Conservation (phyloP, 2,113 vertebrate genomes). For the Spea multiplicata region DNA sequence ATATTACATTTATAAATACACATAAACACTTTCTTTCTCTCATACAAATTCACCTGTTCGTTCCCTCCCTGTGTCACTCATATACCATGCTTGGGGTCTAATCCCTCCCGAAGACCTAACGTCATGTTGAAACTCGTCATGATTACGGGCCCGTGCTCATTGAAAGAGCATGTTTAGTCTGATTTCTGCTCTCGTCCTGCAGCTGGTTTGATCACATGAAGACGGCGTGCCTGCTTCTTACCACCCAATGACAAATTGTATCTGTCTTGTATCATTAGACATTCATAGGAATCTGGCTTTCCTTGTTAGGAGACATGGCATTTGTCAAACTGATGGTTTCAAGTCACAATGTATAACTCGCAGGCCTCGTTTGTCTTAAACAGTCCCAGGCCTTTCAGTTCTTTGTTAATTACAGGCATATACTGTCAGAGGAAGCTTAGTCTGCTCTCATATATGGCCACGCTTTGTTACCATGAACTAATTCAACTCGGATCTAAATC, state of each 20-base stretch:
- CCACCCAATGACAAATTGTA: background rate
- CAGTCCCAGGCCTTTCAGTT: background rate
- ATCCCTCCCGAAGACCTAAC: background rate
- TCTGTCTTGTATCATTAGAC: background rate
- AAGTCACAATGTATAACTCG: conserved; percentile 5
- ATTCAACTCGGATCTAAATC: background rate
- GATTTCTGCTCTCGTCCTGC: background rate
- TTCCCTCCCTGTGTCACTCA: too few relatives aligned
- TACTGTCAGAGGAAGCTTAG: background rate
- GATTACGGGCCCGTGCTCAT: background rate
- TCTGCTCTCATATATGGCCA: background rate
- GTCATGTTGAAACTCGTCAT: background rate
- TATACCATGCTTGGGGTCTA: too few relatives aligned
- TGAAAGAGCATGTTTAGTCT: background rate
- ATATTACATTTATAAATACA: background rate
- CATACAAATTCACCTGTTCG: too few relatives aligned
- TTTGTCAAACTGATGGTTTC: background rate
- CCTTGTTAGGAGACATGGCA: conserved; percentile 6
- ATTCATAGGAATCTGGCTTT: background rate
- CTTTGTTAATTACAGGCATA: background rate
- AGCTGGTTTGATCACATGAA: background rate
- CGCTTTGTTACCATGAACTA: background rate
- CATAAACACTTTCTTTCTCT: too few relatives aligned
- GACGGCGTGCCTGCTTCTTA: background rate
- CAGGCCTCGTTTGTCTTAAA: conserved; percentile 8